phyloP scores from a whole-genome alignment of 2,888 invertebrate species.

The Furcula furcula region DNA sequence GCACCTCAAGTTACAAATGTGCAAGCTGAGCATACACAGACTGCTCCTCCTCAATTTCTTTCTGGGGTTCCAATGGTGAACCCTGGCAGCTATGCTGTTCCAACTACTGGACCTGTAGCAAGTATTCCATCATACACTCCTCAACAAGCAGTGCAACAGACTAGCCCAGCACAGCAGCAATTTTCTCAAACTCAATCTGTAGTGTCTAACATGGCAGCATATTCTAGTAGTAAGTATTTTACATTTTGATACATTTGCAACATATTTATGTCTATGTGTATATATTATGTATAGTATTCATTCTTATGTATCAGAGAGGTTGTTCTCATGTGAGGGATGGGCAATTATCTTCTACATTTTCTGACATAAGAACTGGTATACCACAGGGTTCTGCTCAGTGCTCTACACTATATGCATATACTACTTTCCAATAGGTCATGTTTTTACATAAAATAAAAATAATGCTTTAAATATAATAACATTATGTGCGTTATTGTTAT shows the following conservation, averaged over 20 bases:
- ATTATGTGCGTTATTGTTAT: too few relatives aligned
- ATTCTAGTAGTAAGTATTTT: slow-evolving; percentile 72
- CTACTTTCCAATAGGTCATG: too few relatives aligned
- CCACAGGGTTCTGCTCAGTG: too few relatives aligned
- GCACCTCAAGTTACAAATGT: slow-evolving; percentile 35
- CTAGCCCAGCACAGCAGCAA: slow-evolving; percentile 37
- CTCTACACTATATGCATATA: too few relatives aligned
- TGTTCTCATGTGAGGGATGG: too few relatives aligned
- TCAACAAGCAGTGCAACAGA: slow-evolving; percentile 20
- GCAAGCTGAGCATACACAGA: slow-evolving; percentile 36
- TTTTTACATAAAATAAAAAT: too few relatives aligned
- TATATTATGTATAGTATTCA: too few relatives aligned
- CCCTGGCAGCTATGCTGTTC: slow-evolving; percentile 48
- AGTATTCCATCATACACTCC: slow-evolving; percentile 6
- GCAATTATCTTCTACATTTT: too few relatives aligned
- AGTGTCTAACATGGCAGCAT: slow-evolving; percentile 71
- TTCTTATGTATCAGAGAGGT: too few relatives aligned
- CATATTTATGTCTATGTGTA: too few relatives aligned
- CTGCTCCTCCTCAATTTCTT: slow-evolving; percentile 67
- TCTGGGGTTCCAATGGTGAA: slow-evolving; percentile 79
- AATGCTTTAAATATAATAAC: too few relatives aligned
- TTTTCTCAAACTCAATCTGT: slow-evolving; percentile 61
- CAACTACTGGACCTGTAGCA: slow-evolving; percentile 22
- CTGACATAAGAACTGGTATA: too few relatives aligned
- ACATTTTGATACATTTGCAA: not conserved